Evolutionary conservation across 2,113 vertebrate genomes (phyloP).

Genomic region (Casuarius casuarius): DNA sequence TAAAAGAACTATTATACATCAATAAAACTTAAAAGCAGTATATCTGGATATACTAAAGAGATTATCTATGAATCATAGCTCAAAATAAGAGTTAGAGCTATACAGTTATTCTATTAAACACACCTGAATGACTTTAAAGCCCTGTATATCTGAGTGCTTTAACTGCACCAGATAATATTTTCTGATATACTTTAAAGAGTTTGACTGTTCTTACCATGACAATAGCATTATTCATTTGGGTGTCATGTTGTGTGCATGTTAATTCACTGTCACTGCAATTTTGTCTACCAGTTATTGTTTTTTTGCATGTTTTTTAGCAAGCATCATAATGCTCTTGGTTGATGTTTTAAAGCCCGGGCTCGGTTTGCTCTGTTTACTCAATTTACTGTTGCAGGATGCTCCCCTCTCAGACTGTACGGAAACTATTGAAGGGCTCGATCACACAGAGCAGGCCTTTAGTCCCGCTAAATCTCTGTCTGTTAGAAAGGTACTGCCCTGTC

Average conservation of each 20-base stretch:
- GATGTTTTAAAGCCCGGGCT: slow-evolving; percentile 70
- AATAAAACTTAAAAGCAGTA: not conserved
- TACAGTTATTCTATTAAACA: not conserved
- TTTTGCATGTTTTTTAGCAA: slow-evolving; percentile 80
- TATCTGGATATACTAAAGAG: not conserved
- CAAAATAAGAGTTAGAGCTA: slow-evolving; percentile 13
- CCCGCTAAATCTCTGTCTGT: slow-evolving; percentile 91
- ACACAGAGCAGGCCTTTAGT: slow-evolving; percentile 95
- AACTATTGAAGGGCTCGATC: slow-evolving; percentile 98
- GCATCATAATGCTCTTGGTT: slow-evolving; percentile 28
- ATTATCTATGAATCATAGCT: not conserved
- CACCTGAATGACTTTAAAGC: not conserved
- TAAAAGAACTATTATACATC: not conserved
- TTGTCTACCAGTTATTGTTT: slow-evolving; percentile 34
- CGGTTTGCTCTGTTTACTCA: slow-evolving; percentile 87
- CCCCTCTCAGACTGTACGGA: slow-evolving; percentile 99
- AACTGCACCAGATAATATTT: not conserved
- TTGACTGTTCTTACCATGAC: slow-evolving; percentile 33
- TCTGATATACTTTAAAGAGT: not conserved
- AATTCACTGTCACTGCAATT: not conserved
- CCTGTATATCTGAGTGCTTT: not conserved
- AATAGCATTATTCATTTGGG: not conserved
- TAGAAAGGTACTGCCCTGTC: slow-evolving; percentile 95
- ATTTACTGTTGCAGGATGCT: slow-evolving; percentile 98
- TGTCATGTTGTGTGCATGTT: slow-evolving; percentile 76